These are phyloP conservation scores for Drosophila leonis DNA, from an alignment of 2,888 invertebrate genomes.

Conservation along the genomic window DNA sequence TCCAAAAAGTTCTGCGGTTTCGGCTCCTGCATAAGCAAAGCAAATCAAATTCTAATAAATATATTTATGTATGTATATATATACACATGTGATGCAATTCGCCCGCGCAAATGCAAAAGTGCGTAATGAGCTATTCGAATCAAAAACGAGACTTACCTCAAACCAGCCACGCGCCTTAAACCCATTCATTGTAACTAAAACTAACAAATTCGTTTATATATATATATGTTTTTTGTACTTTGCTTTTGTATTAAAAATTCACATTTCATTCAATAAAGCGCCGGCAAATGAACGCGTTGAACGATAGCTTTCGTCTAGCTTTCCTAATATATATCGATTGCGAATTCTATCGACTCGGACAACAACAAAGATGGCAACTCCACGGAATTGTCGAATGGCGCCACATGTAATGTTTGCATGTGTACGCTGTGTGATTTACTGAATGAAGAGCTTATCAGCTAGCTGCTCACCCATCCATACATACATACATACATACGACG, in stretches of 20 bases:
- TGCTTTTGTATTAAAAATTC: slow-evolving; percentile 10
- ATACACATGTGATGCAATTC: slow-evolving; percentile 50
- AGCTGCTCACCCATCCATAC: not conserved
- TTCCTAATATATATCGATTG: slow-evolving; percentile 38
- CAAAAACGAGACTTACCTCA: slow-evolving; percentile 73
- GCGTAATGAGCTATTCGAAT: not conserved
- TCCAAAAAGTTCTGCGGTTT: slow-evolving; percentile 75
- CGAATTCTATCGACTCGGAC: slow-evolving; percentile 19
- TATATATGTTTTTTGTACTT: slow-evolving; percentile 23
- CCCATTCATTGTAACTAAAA: slow-evolving; percentile 59
- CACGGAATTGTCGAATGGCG: slow-evolving; percentile 3
- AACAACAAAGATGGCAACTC: slow-evolving; percentile 39
- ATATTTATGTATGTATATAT: slow-evolving; percentile 7
- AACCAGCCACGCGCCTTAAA: slow-evolving; percentile 84
- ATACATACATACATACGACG: not conserved
- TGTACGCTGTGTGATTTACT: slow-evolving; percentile 20
- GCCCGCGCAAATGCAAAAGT: slow-evolving; percentile 31
- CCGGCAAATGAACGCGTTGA: slow-evolving; percentile 36
- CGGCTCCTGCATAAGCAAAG: slow-evolving; percentile 72
- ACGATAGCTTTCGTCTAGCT: slow-evolving; percentile 25
- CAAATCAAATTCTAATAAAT: slow-evolving; percentile 11
- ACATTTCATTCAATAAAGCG: slow-evolving; percentile 37
- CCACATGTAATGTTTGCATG: slow-evolving; percentile 10
- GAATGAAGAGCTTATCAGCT: slow-evolving; percentile 50
- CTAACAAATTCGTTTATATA: slow-evolving; percentile 61